Percentiles rank a stretch among this genome's conserved stretches.
Evolutionary conservation across 2,797 vertebrate genomes (phyloP).

Genomic region (Chiloscyllium punctatum): DNA sequence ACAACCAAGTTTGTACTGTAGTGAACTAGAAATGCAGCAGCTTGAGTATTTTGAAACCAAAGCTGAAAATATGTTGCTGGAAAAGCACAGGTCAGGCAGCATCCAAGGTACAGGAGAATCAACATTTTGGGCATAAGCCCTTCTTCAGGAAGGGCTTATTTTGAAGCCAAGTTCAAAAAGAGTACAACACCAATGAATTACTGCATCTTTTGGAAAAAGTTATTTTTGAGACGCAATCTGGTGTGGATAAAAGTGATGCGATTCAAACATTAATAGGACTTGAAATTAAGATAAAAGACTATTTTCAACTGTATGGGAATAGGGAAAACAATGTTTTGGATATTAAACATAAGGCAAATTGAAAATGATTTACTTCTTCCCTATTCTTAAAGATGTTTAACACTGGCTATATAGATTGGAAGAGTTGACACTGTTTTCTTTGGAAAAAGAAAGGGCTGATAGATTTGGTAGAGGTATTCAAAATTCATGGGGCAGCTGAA

Average conservation of each 20-base stretch:
- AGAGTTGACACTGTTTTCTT: too few species aligned
- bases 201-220: not conserved
- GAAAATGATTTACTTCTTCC: not conserved
- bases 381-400: not conserved
- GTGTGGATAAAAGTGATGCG: not conserved
- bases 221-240: not conserved
- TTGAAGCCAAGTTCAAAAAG: not conserved
- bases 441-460: too few species aligned
- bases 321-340: not conserved
- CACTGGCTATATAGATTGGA: not conserved
- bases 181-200: not conserved
- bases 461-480: too few species aligned
- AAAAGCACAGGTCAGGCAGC: too few species aligned
- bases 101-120: too few species aligned
- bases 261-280: not conserved
- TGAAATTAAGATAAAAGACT: not conserved
- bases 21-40: not conserved
- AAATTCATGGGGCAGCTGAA: too few species aligned
- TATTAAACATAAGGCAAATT: not conserved
- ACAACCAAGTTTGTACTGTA: not conserved
- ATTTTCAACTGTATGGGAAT: not conserved
- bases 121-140: too few species aligned
- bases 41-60: not conserved
- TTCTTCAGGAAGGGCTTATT: too few species aligned
- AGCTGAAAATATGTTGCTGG: too few species aligned